These are phyloP conservation scores for Cerastis rubricosa DNA, from an alignment of 2,888 invertebrate genomes.

Conservation along the genomic window DNA sequence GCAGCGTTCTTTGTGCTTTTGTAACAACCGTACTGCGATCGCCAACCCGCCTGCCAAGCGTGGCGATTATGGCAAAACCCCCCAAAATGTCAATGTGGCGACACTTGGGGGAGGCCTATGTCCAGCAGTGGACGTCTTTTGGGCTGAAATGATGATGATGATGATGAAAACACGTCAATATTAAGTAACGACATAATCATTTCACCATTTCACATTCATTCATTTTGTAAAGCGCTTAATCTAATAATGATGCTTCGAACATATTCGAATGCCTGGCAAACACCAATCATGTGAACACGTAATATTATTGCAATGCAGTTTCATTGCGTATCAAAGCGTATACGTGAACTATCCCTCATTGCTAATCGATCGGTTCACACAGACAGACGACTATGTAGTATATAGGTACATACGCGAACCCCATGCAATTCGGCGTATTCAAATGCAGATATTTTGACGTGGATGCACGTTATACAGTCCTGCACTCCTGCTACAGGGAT, in stretches of 20 bases:
- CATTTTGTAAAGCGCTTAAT: neutral
- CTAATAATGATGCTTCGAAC: slow-evolving; percentile 1
- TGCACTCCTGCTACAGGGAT: slow-evolving; percentile 62
- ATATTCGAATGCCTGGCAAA: slow-evolving; percentile 9
- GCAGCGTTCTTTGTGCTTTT: too few species aligned
- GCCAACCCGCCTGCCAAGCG: too few species aligned
- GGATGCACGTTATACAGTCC: slow-evolving; percentile 60
- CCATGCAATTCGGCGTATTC: slow-evolving; percentile 70
- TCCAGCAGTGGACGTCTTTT: too few species aligned
- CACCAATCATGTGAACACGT: slow-evolving; percentile 1
- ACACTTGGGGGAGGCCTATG: too few species aligned
- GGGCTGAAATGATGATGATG: too few species aligned
- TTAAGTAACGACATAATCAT: neutral
- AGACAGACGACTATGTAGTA: slow-evolving; percentile 28
- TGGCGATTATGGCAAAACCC: too few species aligned
- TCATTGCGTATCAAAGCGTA: slow-evolving; percentile 39
- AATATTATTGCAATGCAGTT: slow-evolving; percentile 41
- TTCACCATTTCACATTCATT: neutral
- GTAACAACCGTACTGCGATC: too few species aligned
- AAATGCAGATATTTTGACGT: slow-evolving; percentile 81
- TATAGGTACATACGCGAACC: slow-evolving; percentile 47
- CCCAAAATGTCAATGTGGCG: too few species aligned
- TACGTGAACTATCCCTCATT: slow-evolving; percentile 41
- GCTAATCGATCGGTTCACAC: slow-evolving; percentile 43
- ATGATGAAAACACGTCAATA: neutral